Percentiles rank a stretch among this genome's conserved stretches.
These are phyloP conservation scores for Rhyzopertha dominica DNA, from an alignment of 1,140 invertebrate species.

Conservation along the genomic window DNA sequence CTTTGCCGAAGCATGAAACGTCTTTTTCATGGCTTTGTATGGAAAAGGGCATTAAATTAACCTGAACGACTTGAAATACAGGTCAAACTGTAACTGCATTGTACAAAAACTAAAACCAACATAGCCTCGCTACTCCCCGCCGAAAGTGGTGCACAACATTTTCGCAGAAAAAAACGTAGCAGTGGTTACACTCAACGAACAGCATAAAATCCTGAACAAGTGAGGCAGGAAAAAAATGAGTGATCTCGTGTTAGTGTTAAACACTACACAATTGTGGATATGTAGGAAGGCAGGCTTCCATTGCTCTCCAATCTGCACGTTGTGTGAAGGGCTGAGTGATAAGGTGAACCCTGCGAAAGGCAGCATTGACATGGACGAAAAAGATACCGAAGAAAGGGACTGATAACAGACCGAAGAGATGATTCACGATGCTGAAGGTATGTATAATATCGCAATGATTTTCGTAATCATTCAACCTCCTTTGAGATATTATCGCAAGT, in stretches of 20 bases:
- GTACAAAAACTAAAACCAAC: slow-evolving; percentile 7
- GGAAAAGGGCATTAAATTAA: slow-evolving; percentile 5
- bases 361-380: not conserved
- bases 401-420: slow-evolving; percentile 2
- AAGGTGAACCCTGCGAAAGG: not conserved
- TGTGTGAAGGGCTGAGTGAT: slow-evolving; percentile 3
- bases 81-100: slow-evolving; percentile 3
- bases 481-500: not conserved
- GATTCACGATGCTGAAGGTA: slow-evolving; percentile 5
- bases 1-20: slow-evolving; percentile 6
- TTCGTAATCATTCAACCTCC: slow-evolving; percentile 4
- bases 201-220: slow-evolving; percentile 1
- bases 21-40: slow-evolving; percentile 2
- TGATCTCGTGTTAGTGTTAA: slow-evolving; percentile 9
- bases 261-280: not conserved
- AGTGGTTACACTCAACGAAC: slow-evolving; percentile 6
- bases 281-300: slow-evolving; percentile 5
- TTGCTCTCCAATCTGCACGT: slow-evolving; percentile 9
- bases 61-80: slow-evolving; percentile 6
- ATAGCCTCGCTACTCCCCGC: slow-evolving; percentile 1
- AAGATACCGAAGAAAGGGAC: not conserved
- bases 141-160: not conserved
- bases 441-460: slow-evolving; percentile 1
- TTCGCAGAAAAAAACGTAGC: slow-evolving; percentile 7
- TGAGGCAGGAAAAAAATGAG: not conserved